Base-by-base conservation (phyloP, 2,888 invertebrate genomes). In the Perizoma flavofasciatum region DNA sequence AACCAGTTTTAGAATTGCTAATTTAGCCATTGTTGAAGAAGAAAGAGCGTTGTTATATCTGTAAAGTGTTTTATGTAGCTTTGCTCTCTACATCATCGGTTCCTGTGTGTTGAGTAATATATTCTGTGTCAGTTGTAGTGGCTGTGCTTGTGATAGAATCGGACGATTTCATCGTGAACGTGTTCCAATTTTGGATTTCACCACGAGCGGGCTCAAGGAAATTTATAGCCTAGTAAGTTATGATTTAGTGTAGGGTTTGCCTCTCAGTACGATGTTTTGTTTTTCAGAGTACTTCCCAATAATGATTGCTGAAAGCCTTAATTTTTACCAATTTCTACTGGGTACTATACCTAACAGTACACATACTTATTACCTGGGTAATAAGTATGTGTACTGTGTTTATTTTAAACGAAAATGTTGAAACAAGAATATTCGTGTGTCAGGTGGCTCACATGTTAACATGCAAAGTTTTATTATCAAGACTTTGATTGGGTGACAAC, bases 121-220 rank as follows among this genome's bases (percentile, higher is more conserved):
- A 6, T 7, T 87, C 85, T 87, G 88, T 89, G 90, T 82, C 85
- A 87, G 87, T 88, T 85, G 82, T 81, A 87, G 89, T 89, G 88
- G 77, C 86, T 86, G 86, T 89, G 88, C 83, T 88, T 88, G 88
- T 87, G 88, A 85, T 89, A 88, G 85, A 88, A 84, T 85, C 84
- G 69, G 81, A 88, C 86, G 78, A 86, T 89, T 90, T 89, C 83
- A 82, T 89, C 82, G 89, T 74, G 82, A 86, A 86, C 88, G 88
- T 89, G 90, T 88, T 86, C 84, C 87, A 85, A 82, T 84, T 89
- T 86, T 75, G 89, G 89, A 91, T 89, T 92, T 91, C 91, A 92
- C 80, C 91, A 92, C 91, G 91, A 92, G 89, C 88, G 91, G 92
- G 89, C 86, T 92, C 78, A 91, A 92, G 89, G 90, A 90, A 89